Base-by-base conservation (phyloP, 2,113 vertebrate genomes). In the Salvelinus sp. region DNA sequence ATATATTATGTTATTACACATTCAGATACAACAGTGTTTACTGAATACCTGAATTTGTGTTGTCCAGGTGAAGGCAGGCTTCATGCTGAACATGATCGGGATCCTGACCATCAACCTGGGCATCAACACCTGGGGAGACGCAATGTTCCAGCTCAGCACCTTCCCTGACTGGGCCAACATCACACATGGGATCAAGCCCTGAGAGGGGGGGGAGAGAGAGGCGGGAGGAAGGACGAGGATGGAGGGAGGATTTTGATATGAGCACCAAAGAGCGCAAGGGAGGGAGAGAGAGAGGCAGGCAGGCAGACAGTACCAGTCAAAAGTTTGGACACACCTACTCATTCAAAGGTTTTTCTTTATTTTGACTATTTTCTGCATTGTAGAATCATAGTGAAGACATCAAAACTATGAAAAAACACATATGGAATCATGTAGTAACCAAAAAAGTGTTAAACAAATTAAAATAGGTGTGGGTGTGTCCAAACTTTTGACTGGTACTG, bases 81-180 rank as follows among this genome's bases (percentile, higher is more conserved):
- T 93, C 73, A 30, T 95, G 18, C 91, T 97, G 83, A 97, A 96
- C 84, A 6, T 97, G 33, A 71, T 97, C 0, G 97, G 97, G 0
- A 94, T 99, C 16, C 82, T 97, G 79, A 90, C 79, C 0, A 92
- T 96, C 72, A 94, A 86, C 7, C 69, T 99, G 14, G 92, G 93
- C 77, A 90, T 98, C 87, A 98, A 99, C 90, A 98, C 92, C 74
- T 99, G 97, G 97, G 89, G 90, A 58, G 60, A 76, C 0, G 66
- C 86, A 72, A 78, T 99, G 82, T 97, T 98, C 72, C 0, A 84
- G 0, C 88, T 99, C 83, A 13, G 88, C 54, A 91, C 84, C 0
- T 96, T 95, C 72, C 97, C 97, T 0, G 2, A 73, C 1, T 99
- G 97, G 97, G 95, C 94, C 58, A 97, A 98, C 67, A 4, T 0